Evolutionary conservation across 2,113 vertebrate genomes (phyloP).

Genomic region (Bufo gargarizans): DNA sequence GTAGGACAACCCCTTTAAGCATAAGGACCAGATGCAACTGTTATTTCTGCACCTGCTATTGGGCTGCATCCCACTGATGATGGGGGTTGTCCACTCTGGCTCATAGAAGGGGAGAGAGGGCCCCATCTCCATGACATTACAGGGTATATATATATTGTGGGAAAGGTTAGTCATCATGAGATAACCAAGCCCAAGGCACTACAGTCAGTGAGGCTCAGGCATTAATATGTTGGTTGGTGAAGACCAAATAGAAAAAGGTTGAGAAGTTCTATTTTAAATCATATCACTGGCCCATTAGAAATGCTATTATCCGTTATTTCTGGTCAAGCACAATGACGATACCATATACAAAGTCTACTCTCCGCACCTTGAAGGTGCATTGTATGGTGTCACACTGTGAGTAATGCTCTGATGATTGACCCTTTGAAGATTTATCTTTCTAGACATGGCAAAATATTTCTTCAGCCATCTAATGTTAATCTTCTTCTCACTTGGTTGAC

Average conservation of each 20-base stretch:
- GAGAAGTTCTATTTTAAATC: background rate
- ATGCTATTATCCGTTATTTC: no score
- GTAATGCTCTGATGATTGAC: slow-evolving; percentile 5
- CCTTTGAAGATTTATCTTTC: background rate
- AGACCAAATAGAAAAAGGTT: background rate
- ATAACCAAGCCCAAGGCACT: no score
- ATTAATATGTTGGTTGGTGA: background rate
- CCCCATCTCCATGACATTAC: no score
- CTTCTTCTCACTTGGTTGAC: slow-evolving; percentile 28
- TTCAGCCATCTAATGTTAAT: slow-evolving; percentile 15
- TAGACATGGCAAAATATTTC: slow-evolving; percentile 9
- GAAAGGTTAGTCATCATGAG: no score
- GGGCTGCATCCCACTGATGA: no score
- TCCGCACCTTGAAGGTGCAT: background rate
- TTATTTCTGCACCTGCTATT: no score
- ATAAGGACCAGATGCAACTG: no score
- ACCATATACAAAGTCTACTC: background rate
- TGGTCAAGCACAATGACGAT: no score
- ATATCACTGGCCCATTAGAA: background rate
- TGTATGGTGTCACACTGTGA: background rate
- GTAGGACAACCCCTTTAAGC: no score
- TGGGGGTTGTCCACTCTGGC: no score
- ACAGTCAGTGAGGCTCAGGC: background rate
- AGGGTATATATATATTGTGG: no score
- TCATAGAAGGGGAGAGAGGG: no score